Evolutionary conservation across 37 sponge, comb jelly and placozoan species (phyloP).

Genomic region (Crambe crambe): DNA sequence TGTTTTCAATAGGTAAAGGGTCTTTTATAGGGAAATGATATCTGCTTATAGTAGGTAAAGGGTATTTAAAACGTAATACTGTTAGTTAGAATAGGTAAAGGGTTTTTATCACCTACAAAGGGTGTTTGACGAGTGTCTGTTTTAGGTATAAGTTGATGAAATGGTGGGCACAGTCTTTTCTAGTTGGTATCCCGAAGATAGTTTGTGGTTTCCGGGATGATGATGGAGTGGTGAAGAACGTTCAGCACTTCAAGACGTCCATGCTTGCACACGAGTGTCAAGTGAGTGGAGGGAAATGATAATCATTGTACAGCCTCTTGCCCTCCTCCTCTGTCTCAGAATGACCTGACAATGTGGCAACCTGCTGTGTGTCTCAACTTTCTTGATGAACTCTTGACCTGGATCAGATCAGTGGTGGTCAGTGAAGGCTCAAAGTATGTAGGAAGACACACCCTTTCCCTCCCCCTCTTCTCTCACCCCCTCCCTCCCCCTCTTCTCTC

Average conservation of each 20-base stretch:
- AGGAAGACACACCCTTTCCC: background rate
- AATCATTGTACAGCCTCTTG: background rate
- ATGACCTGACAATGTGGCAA: conserved; percentile 71
- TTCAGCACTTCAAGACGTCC: conserved; percentile 74
- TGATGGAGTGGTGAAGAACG: conserved; percentile 64
- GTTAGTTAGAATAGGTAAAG: no score
- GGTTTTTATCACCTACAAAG: no score
- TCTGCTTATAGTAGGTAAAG: no score
- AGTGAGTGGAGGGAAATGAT: conserved; percentile 25
- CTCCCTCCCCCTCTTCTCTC: no score
- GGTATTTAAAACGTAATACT: no score
- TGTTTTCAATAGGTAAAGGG: no score
- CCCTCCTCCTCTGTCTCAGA: conserved; percentile 1
- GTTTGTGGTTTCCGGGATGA: conserved; percentile 87
- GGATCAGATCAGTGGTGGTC: conserved; percentile 67
- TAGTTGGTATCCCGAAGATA: conserved; percentile 82
- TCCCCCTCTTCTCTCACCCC: background rate
- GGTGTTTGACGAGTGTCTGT: no score
- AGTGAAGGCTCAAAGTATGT: conserved; percentile 66
- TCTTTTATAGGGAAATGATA: no score
- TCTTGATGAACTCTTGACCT: conserved; percentile 73
- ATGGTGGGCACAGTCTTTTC: conserved; percentile 91
- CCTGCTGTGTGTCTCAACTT: conserved; percentile 84
- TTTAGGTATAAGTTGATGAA: conserved; percentile 77
- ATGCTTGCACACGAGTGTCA: conserved; percentile 75